Evolutionary conservation across 2,888 invertebrate species (phyloP).

Genomic region (Baccha elongata): DNA sequence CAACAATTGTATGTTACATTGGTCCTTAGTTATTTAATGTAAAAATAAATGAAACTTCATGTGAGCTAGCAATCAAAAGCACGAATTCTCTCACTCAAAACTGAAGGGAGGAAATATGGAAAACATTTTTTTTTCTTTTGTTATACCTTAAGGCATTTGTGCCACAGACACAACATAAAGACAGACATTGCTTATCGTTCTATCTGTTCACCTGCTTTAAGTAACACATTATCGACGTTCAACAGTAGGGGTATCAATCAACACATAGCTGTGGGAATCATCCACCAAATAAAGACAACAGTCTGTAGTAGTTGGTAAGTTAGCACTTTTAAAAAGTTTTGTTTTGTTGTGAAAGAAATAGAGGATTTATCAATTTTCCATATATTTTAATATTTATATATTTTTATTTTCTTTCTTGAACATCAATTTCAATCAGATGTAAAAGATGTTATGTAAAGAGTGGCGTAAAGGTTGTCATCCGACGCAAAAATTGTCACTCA

Average conservation of each 20-base stretch:
- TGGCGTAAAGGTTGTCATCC: no score
- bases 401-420: no score
- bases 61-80: slow-evolving; percentile 57
- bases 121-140: background rate
- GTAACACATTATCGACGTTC: slow-evolving; percentile 50
- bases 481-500: no score
- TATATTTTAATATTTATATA: no score
- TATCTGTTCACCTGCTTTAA: slow-evolving; percentile 30
- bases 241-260: slow-evolving; percentile 29
- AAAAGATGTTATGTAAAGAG: no score
- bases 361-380: no score
- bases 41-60: slow-evolving; percentile 63
- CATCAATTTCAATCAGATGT: no score
- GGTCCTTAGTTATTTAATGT: slow-evolving; percentile 55
- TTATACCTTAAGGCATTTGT: slow-evolving; percentile 10
- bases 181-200: slow-evolving; percentile 20
- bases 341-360: no score
- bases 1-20: slow-evolving; percentile 26
- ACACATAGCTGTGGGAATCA: slow-evolving; percentile 19
- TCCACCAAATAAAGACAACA: background rate
- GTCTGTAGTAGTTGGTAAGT: no score
- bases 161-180: slow-evolving; percentile 33
- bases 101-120: slow-evolving; percentile 38
- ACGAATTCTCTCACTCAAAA: slow-evolving; percentile 65
- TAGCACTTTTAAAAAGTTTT: no score